A percentile compares a stretch with the other conserved stretches of the same genome.
Evolutionary conservation across 2,113 vertebrate genomes (phyloP).

Genomic region (Thryonomys swinderianus): DNA sequence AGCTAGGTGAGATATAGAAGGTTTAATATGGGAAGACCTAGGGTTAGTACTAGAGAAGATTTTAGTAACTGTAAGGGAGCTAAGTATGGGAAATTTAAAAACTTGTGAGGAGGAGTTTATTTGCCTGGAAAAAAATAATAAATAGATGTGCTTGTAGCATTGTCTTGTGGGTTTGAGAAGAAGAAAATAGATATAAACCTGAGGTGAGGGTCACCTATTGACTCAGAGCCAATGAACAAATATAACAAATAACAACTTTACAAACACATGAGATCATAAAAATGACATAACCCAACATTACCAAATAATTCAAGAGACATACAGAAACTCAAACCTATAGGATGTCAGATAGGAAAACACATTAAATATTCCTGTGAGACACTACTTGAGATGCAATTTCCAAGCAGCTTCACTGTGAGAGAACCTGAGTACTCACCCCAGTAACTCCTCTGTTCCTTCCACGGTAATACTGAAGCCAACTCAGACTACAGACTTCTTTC

Average conservation of each 20-base stretch:
- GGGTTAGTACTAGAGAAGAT: not conserved
- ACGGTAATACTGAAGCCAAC: not conserved
- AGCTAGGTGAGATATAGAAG: not conserved
- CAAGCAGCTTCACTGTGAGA: not conserved
- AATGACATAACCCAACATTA: not conserved
- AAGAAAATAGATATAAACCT: not conserved
- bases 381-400: not conserved
- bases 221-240: not conserved
- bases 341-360: not conserved
- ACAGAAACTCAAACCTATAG: not conserved
- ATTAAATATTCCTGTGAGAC: not conserved
- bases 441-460: not conserved
- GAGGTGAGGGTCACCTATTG: not conserved
- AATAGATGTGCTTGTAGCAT: not conserved
- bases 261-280: not conserved
- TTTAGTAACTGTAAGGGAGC: not conserved
- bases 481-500: not conserved
- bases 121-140: not conserved
- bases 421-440: not conserved
- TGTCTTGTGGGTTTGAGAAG: not conserved
- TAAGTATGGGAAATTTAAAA: not conserved
- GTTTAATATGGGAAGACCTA: not conserved
- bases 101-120: not conserved
- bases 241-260: not conserved
- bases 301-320: no score